These are phyloP conservation scores for Stichodactyla mertensii DNA, from an alignment of 64 coral and sea anemone genomes.

Conservation along the genomic window DNA sequence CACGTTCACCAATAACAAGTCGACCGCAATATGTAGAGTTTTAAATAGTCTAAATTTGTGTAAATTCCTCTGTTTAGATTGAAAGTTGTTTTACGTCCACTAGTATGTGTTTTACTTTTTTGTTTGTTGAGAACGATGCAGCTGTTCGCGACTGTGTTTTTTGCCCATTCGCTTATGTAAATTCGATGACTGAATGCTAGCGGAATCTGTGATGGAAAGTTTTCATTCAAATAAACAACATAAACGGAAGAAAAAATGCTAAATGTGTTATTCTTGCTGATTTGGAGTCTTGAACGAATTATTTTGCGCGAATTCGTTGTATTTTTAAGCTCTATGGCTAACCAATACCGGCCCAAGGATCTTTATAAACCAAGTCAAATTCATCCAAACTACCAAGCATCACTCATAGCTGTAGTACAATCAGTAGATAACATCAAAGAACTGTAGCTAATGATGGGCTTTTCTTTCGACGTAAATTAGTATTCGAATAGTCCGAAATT, in stretches of 20 bases:
- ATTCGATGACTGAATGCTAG: constrained; percentile 66
- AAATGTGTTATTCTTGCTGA: constrained; percentile 69
- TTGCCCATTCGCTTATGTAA: constrained; percentile 51
- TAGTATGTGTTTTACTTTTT: constrained; percentile 31
- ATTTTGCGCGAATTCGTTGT: neutral
- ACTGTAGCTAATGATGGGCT: neutral
- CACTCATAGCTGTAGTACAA: neutral
- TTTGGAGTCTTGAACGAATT: constrained; percentile 68
- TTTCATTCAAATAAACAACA: constrained; percentile 56
- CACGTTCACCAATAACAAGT: constrained; percentile 32
- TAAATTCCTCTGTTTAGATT: constrained; percentile 77
- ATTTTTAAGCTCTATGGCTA: neutral
- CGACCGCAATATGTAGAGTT: constrained; percentile 10
- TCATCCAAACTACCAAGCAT: neutral
- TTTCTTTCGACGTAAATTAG: neutral
- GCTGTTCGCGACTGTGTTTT: constrained; percentile 33
- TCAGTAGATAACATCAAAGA: neutral
- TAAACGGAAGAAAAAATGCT: constrained; percentile 67
- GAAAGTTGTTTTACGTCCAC: constrained; percentile 69
- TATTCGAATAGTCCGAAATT: neutral
- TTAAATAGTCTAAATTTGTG: constrained; percentile 62
- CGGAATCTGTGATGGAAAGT: constrained; percentile 65
- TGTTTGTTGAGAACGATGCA: constrained; percentile 57
- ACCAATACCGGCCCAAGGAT: neutral
- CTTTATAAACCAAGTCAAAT: neutral